Evolutionary conservation across 1,140 invertebrate species (phyloP).

Genomic region (Drosophila willistoni): DNA sequence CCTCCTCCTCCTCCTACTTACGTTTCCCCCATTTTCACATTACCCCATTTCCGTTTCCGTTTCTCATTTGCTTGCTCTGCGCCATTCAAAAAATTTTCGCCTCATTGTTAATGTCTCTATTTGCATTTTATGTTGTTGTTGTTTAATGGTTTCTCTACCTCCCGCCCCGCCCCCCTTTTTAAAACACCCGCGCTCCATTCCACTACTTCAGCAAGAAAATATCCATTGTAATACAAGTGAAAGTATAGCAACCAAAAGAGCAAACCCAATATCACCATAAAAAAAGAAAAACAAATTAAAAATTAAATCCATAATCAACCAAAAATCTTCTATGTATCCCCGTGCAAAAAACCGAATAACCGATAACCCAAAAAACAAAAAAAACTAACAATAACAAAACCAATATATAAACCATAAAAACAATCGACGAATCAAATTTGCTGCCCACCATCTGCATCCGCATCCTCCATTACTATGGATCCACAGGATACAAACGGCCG

Average conservation of each 20-base stretch:
- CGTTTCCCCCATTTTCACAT: conserved; percentile 27
- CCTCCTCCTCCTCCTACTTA: conserved; percentile 28
- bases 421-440: conserved; percentile 25
- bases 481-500: conserved; percentile 66
- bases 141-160: conserved; percentile 63
- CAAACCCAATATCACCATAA: conserved; percentile 59
- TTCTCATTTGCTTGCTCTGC: conserved; percentile 78
- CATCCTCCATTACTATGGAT: background rate
- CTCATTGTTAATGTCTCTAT: conserved; percentile 19
- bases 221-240: conserved; percentile 81
- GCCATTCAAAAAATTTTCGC: conserved; percentile 18
- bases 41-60: conserved; percentile 28
- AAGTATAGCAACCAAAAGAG: conserved; percentile 80
- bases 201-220: conserved; percentile 73
- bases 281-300: conserved; percentile 35
- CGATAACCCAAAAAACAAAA: conserved; percentile 34
- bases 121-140: conserved; percentile 50
- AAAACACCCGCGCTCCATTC: conserved; percentile 58
- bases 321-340: conserved; percentile 78
- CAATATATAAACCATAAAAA: conserved; percentile 29
- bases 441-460: conserved; percentile 26
- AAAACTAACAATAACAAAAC: conserved; percentile 6
- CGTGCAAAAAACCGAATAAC: conserved; percentile 53
- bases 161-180: conserved; percentile 17
- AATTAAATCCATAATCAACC: conserved; percentile 41